Evolutionary conservation across 1,140 invertebrate species (phyloP).

Genomic region (Lepidurus couesii): DNA sequence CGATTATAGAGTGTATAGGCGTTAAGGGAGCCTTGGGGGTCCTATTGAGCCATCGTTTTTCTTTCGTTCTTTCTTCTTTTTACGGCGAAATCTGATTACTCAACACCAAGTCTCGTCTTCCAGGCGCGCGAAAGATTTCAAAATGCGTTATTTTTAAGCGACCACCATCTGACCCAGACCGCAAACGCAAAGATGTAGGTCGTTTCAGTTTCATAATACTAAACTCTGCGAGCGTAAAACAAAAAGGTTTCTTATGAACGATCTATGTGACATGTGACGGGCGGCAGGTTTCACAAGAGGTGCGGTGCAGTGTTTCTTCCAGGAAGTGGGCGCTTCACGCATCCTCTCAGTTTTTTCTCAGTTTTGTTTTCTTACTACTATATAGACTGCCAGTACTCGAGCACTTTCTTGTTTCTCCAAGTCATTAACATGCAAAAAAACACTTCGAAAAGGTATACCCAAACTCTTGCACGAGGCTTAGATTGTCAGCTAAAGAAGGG

Average conservation of each 20-base stretch:
- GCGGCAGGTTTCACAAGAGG: constrained; percentile 3
- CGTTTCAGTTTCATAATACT: background rate
- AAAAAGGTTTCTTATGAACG: background rate
- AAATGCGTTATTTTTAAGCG: background rate
- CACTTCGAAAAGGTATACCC: background rate
- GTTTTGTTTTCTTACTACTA: too few species aligned
- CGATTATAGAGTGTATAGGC: background rate
- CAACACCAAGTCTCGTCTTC: background rate
- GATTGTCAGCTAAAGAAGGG: background rate
- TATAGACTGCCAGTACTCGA: background rate
- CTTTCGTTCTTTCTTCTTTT: background rate
- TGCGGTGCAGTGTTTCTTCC: background rate
- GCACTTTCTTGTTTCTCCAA: background rate
- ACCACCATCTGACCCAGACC: background rate
- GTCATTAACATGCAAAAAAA: constrained; percentile 6
- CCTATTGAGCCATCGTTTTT: constrained; percentile 1
- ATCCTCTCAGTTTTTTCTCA: background rate
- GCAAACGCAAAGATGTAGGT: background rate
- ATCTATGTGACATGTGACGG: background rate
- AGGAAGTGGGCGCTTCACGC: constrained; percentile 3
- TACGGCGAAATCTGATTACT: background rate
- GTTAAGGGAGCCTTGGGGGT: background rate
- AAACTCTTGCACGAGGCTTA: background rate
- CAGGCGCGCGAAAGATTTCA: background rate
- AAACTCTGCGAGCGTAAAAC: background rate